Evolutionary conservation across 2,888 invertebrate species (phyloP).

Genomic region (Apoda limacodes): DNA sequence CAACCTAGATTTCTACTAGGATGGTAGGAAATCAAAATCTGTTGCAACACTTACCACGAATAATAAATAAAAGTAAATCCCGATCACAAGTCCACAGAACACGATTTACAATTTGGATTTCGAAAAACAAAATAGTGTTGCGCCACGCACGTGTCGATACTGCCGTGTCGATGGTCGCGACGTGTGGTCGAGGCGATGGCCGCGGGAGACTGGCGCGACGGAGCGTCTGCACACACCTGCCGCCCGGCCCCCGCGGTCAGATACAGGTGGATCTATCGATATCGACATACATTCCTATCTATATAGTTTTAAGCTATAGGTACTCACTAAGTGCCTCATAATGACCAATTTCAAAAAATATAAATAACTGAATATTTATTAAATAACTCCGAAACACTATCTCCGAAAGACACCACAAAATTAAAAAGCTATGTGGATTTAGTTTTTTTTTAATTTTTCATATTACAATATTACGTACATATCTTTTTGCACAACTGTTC

Average conservation of each 20-base stretch:
- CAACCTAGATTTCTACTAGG: constrained; percentile 30
- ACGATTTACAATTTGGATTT: constrained; percentile 35
- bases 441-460: too few species aligned
- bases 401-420: constrained; percentile 3
- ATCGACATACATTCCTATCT: constrained; percentile 46
- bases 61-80: constrained; percentile 21
- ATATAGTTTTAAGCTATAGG: constrained; percentile 3
- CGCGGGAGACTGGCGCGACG: constrained; percentile 66
- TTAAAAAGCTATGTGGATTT: too few species aligned
- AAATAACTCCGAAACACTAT: constrained; percentile 7
- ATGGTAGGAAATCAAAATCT: constrained; percentile 2
- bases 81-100: constrained; percentile 44
- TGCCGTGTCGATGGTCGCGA: constrained; percentile 33
- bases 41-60: constrained; percentile 13
- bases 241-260: constrained; percentile 53
- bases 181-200: constrained; percentile 46
- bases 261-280: constrained; percentile 53
- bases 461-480: too few species aligned
- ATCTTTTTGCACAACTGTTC: too few species aligned
- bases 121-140: constrained; percentile 55
- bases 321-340: not conserved
- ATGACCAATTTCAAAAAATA: too few species aligned
- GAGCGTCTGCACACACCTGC: constrained; percentile 49
- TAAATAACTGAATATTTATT: not conserved
- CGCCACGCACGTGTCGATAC: constrained; percentile 57